These are phyloP conservation scores for Threskiornis aethiopicus DNA, from an alignment of 2,797 vertebrate species.

Conservation along the genomic window DNA sequence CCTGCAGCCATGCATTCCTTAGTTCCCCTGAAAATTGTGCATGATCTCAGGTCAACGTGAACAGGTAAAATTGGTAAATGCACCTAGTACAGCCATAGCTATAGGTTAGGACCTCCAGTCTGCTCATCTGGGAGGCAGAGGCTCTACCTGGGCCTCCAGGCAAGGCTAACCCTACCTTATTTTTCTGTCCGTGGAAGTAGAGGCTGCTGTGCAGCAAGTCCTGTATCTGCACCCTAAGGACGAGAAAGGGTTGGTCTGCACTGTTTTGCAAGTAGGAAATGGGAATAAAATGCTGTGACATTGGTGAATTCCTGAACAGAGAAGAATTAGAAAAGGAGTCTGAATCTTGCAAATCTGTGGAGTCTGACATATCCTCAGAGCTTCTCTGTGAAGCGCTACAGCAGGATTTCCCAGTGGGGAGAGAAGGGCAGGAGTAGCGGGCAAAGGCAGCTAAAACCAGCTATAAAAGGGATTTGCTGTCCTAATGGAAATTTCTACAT, in stretches of 20 bases:
- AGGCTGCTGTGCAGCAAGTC: neutral
- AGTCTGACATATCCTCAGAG: neutral
- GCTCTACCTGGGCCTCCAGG: neutral
- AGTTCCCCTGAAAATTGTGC: neutral
- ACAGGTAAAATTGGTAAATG: neutral
- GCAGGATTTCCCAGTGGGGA: neutral
- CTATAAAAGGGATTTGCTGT: neutral
- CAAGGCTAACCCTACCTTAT: neutral
- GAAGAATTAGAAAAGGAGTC: neutral
- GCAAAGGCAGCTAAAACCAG: neutral
- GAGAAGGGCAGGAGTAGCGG: neutral
- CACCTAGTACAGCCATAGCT: neutral
- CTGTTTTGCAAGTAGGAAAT: neutral
- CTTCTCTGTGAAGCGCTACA: neutral
- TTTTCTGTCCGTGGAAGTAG: neutral
- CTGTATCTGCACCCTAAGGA: neutral
- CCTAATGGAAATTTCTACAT: neutral
- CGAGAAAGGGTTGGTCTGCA: neutral
- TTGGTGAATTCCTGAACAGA: neutral
- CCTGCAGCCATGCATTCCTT: neutral
- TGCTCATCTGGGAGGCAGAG: neutral
- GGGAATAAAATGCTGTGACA: neutral
- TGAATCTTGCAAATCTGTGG: neutral
- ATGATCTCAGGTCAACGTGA: neutral
- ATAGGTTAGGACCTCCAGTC: neutral